Conservation (phyloP, 2,113 vertebrate genomes). For the Sylvietta virens region DNA sequence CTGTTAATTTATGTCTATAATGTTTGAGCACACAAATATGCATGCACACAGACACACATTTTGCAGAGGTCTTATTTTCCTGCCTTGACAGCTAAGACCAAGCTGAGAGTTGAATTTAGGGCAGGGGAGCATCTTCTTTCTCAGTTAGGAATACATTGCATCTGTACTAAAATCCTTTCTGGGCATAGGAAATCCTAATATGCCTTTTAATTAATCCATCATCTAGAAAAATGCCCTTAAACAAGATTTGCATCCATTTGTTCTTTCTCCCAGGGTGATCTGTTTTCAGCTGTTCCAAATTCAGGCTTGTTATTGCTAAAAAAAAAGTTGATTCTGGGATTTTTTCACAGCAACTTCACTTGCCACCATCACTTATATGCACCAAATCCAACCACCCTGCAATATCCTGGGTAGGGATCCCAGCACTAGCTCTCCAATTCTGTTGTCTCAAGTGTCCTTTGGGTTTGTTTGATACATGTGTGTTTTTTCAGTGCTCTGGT, state of each 20-base stretch:
- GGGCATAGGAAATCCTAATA: background rate
- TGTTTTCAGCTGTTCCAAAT: background rate
- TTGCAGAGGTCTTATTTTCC: background rate
- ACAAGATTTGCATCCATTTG: background rate
- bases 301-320: background rate
- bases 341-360: background rate
- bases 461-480: background rate
- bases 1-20: slow-evolving; percentile 4
- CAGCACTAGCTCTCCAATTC: background rate
- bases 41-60: background rate
- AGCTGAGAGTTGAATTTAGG: background rate
- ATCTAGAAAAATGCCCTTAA: background rate
- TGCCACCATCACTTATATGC: accelerated
- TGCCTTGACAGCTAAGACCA: background rate
- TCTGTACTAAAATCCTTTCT: background rate
- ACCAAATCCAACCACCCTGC: background rate
- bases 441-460: background rate
- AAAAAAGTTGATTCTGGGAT: background rate
- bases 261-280: background rate
- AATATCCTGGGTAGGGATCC: accelerated
- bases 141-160: background rate
- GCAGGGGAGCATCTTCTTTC: background rate
- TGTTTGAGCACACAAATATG: background rate
- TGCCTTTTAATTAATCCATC: background rate
- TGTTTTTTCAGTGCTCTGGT: background rate